Evolutionary conservation across 1,140 invertebrate species (phyloP).

Genomic region (Euwallacea fornicatus): DNA sequence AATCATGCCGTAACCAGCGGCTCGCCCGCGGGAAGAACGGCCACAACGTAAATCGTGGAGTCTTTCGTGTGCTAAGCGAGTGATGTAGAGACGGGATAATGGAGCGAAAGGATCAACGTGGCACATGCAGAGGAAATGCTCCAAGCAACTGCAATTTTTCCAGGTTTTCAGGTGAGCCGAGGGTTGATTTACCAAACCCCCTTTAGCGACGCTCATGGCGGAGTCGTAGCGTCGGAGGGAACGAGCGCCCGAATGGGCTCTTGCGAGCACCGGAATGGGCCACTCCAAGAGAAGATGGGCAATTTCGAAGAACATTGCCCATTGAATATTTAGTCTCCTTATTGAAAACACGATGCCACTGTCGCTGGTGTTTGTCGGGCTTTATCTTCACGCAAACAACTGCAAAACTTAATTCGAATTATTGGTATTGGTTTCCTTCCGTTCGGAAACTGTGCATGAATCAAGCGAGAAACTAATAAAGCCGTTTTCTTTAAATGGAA

Average conservation of each 20-base stretch:
- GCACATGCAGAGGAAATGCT: background rate
- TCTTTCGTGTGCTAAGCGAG: background rate
- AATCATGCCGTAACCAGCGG: slow-evolving; percentile 44
- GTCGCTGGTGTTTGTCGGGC: no score
- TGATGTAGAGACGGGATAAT: no score
- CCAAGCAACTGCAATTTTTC: slow-evolving; percentile 39
- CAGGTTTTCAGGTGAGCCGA: slow-evolving; percentile 43
- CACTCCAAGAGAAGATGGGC: slow-evolving; percentile 44
- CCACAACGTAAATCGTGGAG: background rate
- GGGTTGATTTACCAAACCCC: slow-evolving; percentile 30
- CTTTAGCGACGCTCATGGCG: slow-evolving; percentile 35
- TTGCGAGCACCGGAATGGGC: slow-evolving; percentile 47
- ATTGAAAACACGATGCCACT: slow-evolving; percentile 45
- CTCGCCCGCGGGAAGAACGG: background rate
- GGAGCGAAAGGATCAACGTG: no score
- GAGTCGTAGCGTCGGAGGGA: slow-evolving; percentile 39
- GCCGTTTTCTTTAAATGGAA: no score
- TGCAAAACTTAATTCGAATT: no score
- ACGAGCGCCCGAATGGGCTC: slow-evolving; percentile 44
- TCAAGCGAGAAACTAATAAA: no score
- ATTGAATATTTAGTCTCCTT: slow-evolving; percentile 50
- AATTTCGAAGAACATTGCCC: slow-evolving; percentile 45
- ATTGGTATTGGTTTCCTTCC: no score
- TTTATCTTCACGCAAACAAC: no score
- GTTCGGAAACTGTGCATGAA: no score